phyloP scores from a whole-genome alignment of 2,113 vertebrate genomes.

The rat (Rattus norvegicus) region GRCr8 NC_086022.1:57872001-57872500 shows the following conservation, averaged over 20 bases:
- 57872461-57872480: constrained; percentile 8
- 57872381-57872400: neutral
- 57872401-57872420: neutral
- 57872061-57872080: neutral
- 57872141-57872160: neutral
- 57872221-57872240: constrained; percentile 19
- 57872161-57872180: constrained; percentile 35
- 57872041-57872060: neutral
- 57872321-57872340: neutral
- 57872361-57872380: neutral
- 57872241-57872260: neutral
- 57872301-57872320: constrained; percentile 43
- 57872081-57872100: neutral
- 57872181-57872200: constrained; percentile 25
- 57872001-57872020: neutral
- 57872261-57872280: constrained; percentile 15
- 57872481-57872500: constrained; percentile 19
- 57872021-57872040: neutral
- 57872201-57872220: neutral
- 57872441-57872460: constrained; percentile 36
- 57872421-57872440: neutral
- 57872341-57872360: neutral
- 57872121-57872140: neutral
- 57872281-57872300: constrained; percentile 28
- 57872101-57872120: neutral